A percentile compares a stretch with the other conserved stretches of the same genome.
These are phyloP conservation scores for Serripes groenlandicus DNA, from an alignment of 2,888 invertebrate genomes.

Conservation along the genomic window DNA sequence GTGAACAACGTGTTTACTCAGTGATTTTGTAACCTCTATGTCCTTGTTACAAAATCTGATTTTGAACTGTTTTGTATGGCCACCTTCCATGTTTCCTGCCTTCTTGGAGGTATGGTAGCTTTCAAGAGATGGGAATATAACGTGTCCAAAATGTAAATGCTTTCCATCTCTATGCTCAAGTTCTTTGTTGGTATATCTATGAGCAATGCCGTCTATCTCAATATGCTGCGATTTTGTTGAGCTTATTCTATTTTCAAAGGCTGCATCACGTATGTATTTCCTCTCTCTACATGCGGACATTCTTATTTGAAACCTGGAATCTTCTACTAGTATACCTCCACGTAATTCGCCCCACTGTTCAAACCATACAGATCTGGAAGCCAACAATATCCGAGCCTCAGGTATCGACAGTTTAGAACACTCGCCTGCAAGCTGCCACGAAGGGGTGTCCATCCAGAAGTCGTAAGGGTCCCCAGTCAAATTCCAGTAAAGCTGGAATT, in stretches of 20 bases:
- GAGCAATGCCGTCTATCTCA: not conserved
- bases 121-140: slow-evolving; percentile 6
- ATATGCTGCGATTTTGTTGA: too few relatives aligned
- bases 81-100: not conserved
- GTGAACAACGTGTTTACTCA: not conserved
- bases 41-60: not conserved
- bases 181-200: not conserved
- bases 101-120: not conserved
- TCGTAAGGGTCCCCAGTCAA: not conserved
- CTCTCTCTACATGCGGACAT: slow-evolving; percentile 3
- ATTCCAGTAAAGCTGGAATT: not conserved
- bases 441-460: not conserved
- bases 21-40: not conserved
- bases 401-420: not conserved
- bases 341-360: slow-evolving; percentile 15
- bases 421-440: not conserved
- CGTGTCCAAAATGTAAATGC: not conserved
- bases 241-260: not conserved
- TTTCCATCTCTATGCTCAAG: not conserved
- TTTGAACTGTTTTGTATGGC: too few relatives aligned
- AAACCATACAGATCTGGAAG: not conserved
- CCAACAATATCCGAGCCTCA: not conserved
- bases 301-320: not conserved
- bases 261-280: not conserved
- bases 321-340: not conserved